These are phyloP conservation scores for Acarapis woodi DNA, from an alignment of 1,140 invertebrate species.

Conservation along the genomic window DNA sequence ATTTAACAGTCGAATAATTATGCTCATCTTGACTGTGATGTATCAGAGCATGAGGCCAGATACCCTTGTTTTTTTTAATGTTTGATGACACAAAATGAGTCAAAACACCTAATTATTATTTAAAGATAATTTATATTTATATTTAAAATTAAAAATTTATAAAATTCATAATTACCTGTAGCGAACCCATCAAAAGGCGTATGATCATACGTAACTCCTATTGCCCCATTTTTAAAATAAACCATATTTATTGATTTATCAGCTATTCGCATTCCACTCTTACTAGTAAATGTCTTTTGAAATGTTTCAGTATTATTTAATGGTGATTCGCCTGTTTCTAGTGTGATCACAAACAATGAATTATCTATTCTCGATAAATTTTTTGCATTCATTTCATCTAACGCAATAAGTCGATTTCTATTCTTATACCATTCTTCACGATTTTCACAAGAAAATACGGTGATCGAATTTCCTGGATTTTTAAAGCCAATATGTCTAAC, in stretches of 20 bases:
- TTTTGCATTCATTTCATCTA: conserved; percentile 11
- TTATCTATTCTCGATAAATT: conserved; percentile 15
- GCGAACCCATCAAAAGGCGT: conserved; percentile 26
- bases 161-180: no score
- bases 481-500: no score
- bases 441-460: conserved; percentile 15
- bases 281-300: conserved; percentile 16
- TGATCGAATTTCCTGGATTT: conserved; percentile 14
- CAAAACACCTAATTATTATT: no score
- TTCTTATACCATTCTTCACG: conserved; percentile 17
- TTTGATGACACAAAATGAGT: conserved; percentile 16
- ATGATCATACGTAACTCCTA: conserved; percentile 18
- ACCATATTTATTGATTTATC: conserved; percentile 23
- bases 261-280: conserved; percentile 23
- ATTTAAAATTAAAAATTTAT: no score
- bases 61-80: conserved; percentile 15
- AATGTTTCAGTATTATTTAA: conserved; percentile 12
- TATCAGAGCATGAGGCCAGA: no score
- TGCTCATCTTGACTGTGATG: no score
- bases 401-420: conserved; percentile 10
- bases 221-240: conserved; percentile 22
- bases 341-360: conserved; percentile 13
- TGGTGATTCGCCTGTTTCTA: conserved; percentile 15
- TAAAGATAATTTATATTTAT: no score
- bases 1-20: no score